Evolutionary conservation across 2,113 vertebrate genomes (phyloP).

Genomic region (Trichechus manatus): DNA sequence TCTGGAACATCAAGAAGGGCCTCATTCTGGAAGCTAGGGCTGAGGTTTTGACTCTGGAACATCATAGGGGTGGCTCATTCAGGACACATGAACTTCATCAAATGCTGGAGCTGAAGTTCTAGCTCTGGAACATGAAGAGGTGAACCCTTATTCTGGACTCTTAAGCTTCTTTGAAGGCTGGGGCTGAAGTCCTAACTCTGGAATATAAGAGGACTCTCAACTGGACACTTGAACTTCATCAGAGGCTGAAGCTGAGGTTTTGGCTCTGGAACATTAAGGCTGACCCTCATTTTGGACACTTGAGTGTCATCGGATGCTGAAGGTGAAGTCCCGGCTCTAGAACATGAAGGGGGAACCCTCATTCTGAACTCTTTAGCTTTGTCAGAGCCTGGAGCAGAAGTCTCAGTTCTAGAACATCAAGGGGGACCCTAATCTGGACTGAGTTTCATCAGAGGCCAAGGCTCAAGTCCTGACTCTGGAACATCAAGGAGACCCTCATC

Average conservation of each 20-base stretch:
- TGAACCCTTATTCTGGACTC: too few species aligned
- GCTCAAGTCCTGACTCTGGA: not conserved
- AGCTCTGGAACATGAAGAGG: not conserved
- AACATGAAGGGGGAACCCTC: not conserved
- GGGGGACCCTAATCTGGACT: not conserved
- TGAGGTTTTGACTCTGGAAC: too few species aligned
- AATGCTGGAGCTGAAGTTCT: not conserved
- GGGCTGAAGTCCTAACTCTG: too few species aligned
- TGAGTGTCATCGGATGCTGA: not conserved
- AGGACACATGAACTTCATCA: not conserved
- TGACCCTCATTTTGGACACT: too few species aligned
- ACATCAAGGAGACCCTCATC: not conserved
- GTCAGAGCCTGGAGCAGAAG: fast-evolving
- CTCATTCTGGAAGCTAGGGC: not conserved
- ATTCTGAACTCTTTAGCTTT: not conserved
- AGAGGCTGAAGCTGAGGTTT: not conserved
- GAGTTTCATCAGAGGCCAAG: not conserved
- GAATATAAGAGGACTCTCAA: too few species aligned
- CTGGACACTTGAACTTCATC: not conserved
- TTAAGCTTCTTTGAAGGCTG: not conserved
- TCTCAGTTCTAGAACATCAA: not conserved
- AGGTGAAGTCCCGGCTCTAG: not conserved
- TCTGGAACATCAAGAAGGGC: not conserved
- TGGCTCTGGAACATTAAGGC: not conserved
- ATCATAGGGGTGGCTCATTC: too few species aligned